Base-by-base conservation (phyloP, 2,888 invertebrate genomes). In the Anagyrus pseudococci region DNA sequence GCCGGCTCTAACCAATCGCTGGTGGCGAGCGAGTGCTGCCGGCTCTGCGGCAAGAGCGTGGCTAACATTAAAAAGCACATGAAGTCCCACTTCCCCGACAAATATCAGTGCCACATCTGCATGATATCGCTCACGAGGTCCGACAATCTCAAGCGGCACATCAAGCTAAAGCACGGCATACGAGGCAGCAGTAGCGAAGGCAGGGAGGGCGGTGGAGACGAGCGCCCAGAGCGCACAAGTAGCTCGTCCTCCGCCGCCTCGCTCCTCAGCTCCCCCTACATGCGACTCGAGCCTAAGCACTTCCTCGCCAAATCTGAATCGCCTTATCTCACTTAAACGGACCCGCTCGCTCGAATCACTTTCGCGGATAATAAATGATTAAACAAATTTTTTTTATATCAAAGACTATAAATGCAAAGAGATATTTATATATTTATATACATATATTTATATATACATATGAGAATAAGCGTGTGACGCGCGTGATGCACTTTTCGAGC, bases 121-220 rank as follows among this genome's bases (percentile, higher is more conserved):
- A 78, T 80, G 74, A 81, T 82, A 75, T 81, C 82, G 68, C 81
- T 83, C 65, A 83, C 83, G 67, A 79, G 84, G 70, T 83, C 82
- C 68, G 84, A 84, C 73, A 83, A 83, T 77, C 75, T 83, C 60
- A 84, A 83, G 77, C 79, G 82, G 72, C 84, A 83, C 69, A 83
- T 83, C 71, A 82, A 82, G 68, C 77, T 81, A 67, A 83, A 83
- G 72, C 84, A 83, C 71, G 79, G 80, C 46, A 74, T 78, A 67
- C 72, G 75, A 67, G 19, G 23, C 46, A 33, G 52, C 52, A 13
- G 43, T n/a, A 29, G 54, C 13, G 19, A n/a, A 15, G 26, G 17
- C 20, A 40, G 23, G 40, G 44, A 20, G 8, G 44, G 17, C 44
- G 44, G 17, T 22, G 44, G 44, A 15, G 33, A 10, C 8, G 33